Evolutionary conservation across 2,113 vertebrate genomes (phyloP).

Genomic region (Peromyscus leucopus): DNA sequence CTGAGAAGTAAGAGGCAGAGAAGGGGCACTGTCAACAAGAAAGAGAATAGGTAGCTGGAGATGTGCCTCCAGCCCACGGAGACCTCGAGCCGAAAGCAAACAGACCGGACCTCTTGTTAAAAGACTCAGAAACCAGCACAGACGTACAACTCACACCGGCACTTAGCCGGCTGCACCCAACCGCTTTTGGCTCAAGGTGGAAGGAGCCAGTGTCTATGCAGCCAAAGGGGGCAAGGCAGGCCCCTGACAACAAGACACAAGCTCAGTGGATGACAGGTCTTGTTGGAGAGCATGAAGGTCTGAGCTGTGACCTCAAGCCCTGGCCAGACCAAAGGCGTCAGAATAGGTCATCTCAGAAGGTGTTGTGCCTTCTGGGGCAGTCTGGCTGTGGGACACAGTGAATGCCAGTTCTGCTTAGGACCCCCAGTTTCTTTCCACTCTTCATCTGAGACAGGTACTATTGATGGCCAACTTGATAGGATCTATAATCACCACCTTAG

Average conservation of each 20-base stretch:
- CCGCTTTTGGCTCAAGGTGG: neutral
- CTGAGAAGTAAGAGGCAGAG: neutral
- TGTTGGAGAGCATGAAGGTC: neutral
- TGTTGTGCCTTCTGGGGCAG: neutral
- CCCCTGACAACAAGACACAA: neutral
- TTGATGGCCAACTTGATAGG: neutral
- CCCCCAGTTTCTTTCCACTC: neutral
- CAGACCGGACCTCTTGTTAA: neutral
- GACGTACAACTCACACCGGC: neutral
- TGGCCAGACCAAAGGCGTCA: neutral
- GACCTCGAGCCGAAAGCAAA: neutral
- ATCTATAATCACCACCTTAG: neutral
- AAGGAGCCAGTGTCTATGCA: neutral
- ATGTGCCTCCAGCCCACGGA: neutral
- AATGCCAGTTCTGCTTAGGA: neutral
- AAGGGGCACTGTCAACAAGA: neutral
- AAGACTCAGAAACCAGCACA: neutral
- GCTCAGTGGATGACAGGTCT: neutral
- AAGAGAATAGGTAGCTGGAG: neutral
- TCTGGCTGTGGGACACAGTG: neutral
- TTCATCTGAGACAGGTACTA: neutral
- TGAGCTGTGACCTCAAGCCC: neutral
- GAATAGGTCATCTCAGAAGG: neutral
- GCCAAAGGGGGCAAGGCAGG: neutral
- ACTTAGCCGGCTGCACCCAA: fast-evolving